These are phyloP conservation scores for Aspiorhynchus laticeps DNA, from an alignment of 2,113 vertebrate genomes.

Conservation along the genomic window DNA sequence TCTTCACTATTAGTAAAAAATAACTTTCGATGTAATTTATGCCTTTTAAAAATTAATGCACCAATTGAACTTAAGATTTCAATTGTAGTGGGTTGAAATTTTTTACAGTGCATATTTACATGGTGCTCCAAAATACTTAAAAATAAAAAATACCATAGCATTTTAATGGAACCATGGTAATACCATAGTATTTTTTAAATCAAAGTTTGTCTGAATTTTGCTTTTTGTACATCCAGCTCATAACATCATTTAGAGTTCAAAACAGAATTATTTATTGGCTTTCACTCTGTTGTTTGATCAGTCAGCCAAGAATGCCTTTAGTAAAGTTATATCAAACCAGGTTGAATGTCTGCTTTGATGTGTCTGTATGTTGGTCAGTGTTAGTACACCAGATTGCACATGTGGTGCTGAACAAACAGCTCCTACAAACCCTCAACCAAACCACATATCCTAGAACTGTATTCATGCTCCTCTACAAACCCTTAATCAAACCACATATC, in stretches of 20 bases:
- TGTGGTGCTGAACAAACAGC: conserved; percentile 33
- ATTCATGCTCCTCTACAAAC: not conserved
- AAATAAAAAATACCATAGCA: not conserved
- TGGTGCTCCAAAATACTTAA: not conserved
- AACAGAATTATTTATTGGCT: not conserved
- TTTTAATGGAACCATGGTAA: not conserved
- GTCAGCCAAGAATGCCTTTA: not conserved
- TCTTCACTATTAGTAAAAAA: not conserved
- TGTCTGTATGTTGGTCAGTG: not conserved
- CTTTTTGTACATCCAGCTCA: not conserved
- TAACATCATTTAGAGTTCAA: not conserved
- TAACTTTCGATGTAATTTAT: not conserved
- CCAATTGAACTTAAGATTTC: not conserved
- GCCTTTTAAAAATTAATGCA: not conserved
- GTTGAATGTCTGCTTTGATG: not conserved
- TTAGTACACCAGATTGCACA: not conserved
- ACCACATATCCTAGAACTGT: too few species aligned
- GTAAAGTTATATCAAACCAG: not conserved
- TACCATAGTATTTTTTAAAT: not conserved
- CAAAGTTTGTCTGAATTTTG: not conserved
- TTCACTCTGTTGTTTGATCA: not conserved
- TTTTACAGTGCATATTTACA: not conserved
- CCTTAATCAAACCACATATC: not conserved
- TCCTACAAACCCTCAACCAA: not conserved
- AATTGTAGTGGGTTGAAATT: not conserved